Conservation (phyloP, 2,113 vertebrate species). For the Siphamia tubifer region DNA sequence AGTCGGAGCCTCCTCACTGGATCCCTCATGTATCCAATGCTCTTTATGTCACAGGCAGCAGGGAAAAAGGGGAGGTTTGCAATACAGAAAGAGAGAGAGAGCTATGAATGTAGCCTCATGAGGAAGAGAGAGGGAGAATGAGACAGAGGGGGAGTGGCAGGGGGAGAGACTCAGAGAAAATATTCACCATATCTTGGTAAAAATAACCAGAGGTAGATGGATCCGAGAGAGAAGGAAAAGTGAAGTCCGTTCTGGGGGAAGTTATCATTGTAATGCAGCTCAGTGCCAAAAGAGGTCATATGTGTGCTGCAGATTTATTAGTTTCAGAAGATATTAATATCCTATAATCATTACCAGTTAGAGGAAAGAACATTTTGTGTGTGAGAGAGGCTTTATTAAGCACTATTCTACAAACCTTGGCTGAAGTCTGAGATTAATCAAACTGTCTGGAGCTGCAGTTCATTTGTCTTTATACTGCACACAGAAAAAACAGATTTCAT, state of each 20-base stretch:
- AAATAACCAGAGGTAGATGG: conserved; percentile 34
- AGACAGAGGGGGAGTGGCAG: not conserved
- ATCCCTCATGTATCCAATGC: conserved; percentile 50
- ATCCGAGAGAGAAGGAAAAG: conserved; percentile 16
- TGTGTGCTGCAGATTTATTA: conserved; percentile 74
- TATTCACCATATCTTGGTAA: conserved; percentile 13
- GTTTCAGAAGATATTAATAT: conserved; percentile 59
- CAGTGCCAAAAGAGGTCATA: conserved; percentile 74
- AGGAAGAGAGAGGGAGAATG: conserved; percentile 2
- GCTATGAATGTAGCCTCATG: conserved; percentile 18
- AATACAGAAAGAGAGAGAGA: conserved; percentile 22
- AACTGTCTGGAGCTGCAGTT: conserved; percentile 27
- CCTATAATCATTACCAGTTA: conserved; percentile 55
- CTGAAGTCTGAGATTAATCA: conserved; percentile 56
- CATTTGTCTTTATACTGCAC: conserved; percentile 30
- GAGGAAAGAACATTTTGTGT: conserved; percentile 42
- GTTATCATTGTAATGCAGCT: conserved; percentile 66
- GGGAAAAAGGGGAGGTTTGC: not conserved
- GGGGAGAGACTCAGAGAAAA: conserved; percentile 2
- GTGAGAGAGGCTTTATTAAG: conserved; percentile 50
- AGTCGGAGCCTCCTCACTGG: conserved; percentile 41
- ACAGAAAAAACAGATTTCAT: conserved; percentile 1
- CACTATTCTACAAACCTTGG: conserved; percentile 41
- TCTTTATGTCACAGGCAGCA: conserved; percentile 54
- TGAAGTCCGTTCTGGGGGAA: conserved; percentile 7